These are phyloP conservation scores for Bombus pascuorum DNA, from an alignment of 1,140 invertebrate genomes.

Conservation along the genomic window DNA sequence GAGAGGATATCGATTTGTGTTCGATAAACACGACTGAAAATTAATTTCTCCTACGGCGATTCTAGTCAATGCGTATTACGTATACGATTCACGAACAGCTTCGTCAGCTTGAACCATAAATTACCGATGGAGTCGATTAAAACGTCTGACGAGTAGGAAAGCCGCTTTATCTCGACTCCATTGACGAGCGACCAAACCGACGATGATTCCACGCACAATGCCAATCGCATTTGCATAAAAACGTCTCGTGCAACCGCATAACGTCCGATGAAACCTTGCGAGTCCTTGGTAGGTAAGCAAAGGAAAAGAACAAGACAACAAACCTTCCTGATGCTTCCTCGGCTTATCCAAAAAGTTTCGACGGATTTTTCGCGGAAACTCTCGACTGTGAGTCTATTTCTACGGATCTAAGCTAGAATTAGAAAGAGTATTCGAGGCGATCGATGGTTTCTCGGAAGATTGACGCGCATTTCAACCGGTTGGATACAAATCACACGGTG, in stretches of 20 bases:
- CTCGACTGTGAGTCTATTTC: background rate
- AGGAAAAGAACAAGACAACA: background rate
- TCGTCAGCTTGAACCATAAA: constrained; percentile 51
- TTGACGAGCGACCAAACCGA: constrained; percentile 27
- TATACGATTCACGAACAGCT: constrained; percentile 48
- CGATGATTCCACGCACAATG: constrained; percentile 61
- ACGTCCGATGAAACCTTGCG: background rate
- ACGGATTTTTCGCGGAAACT: background rate
- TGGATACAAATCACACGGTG: background rate
- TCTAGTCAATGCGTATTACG: background rate
- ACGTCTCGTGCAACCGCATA: constrained; percentile 49
- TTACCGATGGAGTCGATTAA: constrained; percentile 66
- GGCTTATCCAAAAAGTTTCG: background rate
- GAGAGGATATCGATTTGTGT: background rate
- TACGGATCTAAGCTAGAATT: background rate
- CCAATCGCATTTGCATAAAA: constrained; percentile 72
- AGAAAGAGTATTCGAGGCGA: background rate
- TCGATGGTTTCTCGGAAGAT: background rate
- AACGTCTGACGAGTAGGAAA: constrained; percentile 50
- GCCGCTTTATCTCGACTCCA: background rate
- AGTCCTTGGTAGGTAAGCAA: background rate
- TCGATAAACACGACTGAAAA: background rate
- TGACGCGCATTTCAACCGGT: background rate
- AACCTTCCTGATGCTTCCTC: background rate
- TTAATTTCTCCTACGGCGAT: background rate